phyloP scores from a whole-genome alignment of 2,113 vertebrate genomes.

The Labrus mixtus region DNA sequence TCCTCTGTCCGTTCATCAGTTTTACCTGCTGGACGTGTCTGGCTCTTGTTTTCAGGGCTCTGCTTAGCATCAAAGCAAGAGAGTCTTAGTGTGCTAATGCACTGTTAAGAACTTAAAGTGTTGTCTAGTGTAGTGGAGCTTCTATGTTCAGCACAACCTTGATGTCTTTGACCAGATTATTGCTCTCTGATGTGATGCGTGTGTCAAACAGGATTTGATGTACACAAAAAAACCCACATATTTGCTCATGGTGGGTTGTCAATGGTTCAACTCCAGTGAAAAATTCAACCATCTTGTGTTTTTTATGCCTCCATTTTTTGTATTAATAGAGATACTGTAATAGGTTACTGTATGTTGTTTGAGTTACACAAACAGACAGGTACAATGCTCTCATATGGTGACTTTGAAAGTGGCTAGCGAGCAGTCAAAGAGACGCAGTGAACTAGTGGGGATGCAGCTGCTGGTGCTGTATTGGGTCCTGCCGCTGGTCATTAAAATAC shows the following conservation, averaged over 20 bases:
- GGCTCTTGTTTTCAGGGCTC: slow-evolving; percentile 26
- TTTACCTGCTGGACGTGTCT: slow-evolving; percentile 43
- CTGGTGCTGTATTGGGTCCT: neutral
- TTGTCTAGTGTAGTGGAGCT: neutral
- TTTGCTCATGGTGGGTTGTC: no score
- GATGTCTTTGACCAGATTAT: slow-evolving; percentile 29
- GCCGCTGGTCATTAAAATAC: neutral
- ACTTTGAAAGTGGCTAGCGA: neutral
- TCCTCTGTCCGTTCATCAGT: slow-evolving; percentile 44
- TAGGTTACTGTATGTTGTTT: no score
- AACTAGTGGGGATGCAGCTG: neutral
- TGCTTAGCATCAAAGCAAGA: slow-evolving; percentile 36
- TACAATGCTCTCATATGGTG: neutral
- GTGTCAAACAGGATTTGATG: slow-evolving; percentile 21
- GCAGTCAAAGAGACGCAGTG: neutral
- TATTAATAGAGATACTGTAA: no score
- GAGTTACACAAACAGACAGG: no score
- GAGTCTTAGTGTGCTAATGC: slow-evolving; percentile 17
- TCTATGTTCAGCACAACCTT: slow-evolving; percentile 11
- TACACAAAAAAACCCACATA: no score
- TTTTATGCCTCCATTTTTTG: no score
- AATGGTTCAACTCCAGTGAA: no score
- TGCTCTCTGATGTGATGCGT: slow-evolving; percentile 10
- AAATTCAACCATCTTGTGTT: no score
- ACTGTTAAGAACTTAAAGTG: slow-evolving; percentile 22